Evolutionary conservation across 2,888 invertebrate genomes (phyloP), one percentile per base, ranked within the genome.

Genomic region (Clitarchus hookeri): DNA sequence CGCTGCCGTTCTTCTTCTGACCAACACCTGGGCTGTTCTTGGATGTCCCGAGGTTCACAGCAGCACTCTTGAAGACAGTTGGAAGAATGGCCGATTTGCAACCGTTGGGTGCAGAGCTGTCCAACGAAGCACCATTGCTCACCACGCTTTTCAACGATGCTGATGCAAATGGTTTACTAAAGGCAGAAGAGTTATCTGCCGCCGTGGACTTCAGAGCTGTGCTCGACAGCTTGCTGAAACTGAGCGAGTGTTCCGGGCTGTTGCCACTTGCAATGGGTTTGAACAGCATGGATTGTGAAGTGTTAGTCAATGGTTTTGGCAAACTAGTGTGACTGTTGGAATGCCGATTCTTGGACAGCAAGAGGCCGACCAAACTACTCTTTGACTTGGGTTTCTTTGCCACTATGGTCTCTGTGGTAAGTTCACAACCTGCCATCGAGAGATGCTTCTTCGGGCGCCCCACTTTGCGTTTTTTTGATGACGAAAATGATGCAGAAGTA

Each of bases 381-480:
- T 94, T 94, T n/a, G 93, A 94, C 90, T 95, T 95, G 0, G 88
- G 87, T 80, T 88, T 87, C 85, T 97, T 97, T 6, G 96, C 95
- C 0, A 96, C 96, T 85, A 96, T 96, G 0, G 96, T 96, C 91
- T 97, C 96, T 0, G 96, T 96, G 0, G 94, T 90, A 27, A 94
- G 93, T 8, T 93, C 93, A 86, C 93, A 94, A 78, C 92, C 92
- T 0, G 92, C 92, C 23, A 92, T 90, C n/a, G 92, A 91, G 86
- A 94, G 93, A 19, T 96, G 93, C 90, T 96, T 96, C 88, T 96
- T 94, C 0, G 97, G 97, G 88, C 96, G 93, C 0, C 96, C 96
- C 0, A 96, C 96, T 92, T 97, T 97, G 16, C 97, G 94, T 90
- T 97, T 97, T 89, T 96, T 95, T 78, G 88, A 88, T 78, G 88